Evolutionary conservation across 2,113 vertebrate genomes (phyloP), one percentile per base, ranked within the genome.

Genomic region (Solenodon paradoxus): DNA sequence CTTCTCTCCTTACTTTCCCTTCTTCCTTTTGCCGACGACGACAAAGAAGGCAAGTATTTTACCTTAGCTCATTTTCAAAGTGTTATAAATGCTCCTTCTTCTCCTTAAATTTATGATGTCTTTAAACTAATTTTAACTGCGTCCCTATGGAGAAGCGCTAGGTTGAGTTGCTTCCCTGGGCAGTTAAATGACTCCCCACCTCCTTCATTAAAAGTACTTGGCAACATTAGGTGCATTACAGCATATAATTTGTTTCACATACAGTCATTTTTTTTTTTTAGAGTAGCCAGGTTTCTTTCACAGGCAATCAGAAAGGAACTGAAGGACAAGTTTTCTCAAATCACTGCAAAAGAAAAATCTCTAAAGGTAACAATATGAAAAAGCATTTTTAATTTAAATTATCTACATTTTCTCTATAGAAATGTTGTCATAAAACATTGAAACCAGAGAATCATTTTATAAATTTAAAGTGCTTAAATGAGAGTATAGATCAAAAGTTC

Each of bases 61-160:
- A 88, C 61, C 28, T 88, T 45, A 69, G 47, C 64, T 83, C 7
- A 64, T 32, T 64, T 79, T 28, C 71, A 11, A 4, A 55, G 35
- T 94, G 42, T 91, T 61, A 87, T 32, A 82, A 38, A 77, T 3
- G 49, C 92, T 72, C 30, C 63, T 72, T 63, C 63, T 71, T 81
- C 24, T 79, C n/a, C 51, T 94, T 90, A 85, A 74, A 51, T 22
- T 51, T 88, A 49, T 59, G 47, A 87, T 68, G 35, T 69, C 63
- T 92, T 88, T 72, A 92, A 91, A 92, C 42, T 83, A 92, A 92
- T 63, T 94, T 85, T 85, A 85, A 94, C 42, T 84, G 57, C 26
- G 88, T 92, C 35, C 51, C 7, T 74, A 28, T 7, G 89, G 35
- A 89, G 74, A 85, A 59, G n/a, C 71, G 78, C 32, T 82, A 45